Conservation (phyloP, 2,113 vertebrate genomes). For the Odobenus rosmarus region DNA sequence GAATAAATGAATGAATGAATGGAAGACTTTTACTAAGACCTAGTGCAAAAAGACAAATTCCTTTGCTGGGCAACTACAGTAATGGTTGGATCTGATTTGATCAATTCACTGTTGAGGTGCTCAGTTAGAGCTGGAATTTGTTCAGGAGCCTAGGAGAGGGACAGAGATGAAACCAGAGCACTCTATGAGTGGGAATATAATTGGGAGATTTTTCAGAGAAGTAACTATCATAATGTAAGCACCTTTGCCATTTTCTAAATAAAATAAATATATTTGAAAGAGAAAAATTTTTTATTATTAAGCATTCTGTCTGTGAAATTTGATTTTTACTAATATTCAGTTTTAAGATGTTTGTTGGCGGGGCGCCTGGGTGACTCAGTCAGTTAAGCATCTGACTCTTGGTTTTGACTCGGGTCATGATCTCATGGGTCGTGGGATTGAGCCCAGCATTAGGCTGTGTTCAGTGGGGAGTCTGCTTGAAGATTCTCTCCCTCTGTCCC, state of each 20-base stretch:
- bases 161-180: not conserved
- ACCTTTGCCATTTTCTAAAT: constrained; percentile 10
- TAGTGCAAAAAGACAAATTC: not conserved
- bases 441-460: not conserved
- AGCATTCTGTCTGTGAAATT: not conserved
- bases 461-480: not conserved
- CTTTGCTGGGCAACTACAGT: not conserved
- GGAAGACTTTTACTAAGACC: not conserved
- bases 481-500: not conserved
- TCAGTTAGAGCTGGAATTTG: not conserved
- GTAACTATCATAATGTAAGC: not conserved
- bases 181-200: not conserved
- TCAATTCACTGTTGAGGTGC: not conserved
- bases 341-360: not conserved
- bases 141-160: not conserved
- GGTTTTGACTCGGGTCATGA: not conserved
- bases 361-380: not conserved
- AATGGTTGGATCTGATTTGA: not conserved
- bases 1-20: constrained; percentile 7
- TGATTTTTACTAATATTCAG: not conserved
- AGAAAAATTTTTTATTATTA: constrained; percentile 14
- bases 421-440: not conserved
- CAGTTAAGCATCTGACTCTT: not conserved
- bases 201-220: constrained; percentile 13
- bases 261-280: not conserved